phyloP scores from a whole-genome alignment of 2,797 vertebrate genomes.

The Thalassophryne amazonica region DNA sequence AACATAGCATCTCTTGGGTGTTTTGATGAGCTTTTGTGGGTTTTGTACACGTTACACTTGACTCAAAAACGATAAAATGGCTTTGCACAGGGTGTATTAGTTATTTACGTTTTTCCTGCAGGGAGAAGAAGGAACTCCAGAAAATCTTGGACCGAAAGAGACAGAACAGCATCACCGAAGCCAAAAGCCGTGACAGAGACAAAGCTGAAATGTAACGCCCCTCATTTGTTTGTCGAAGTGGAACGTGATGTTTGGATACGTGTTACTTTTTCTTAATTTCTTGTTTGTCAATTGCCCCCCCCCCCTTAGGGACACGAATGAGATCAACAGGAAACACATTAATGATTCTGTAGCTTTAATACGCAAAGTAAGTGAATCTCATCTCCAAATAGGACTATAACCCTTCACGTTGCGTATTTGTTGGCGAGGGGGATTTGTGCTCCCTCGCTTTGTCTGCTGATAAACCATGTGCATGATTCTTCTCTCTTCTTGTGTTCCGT shows the following conservation, averaged over 20 bases:
- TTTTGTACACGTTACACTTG: no score
- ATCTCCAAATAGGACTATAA: no score
- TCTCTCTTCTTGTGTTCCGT: not conserved
- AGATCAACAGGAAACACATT: slow-evolving; percentile 90
- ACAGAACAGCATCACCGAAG: slow-evolving; percentile 85
- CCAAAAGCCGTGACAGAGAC: slow-evolving; percentile 81
- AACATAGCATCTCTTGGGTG: no score
- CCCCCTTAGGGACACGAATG: slow-evolving; percentile 79
- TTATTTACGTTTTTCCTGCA: no score
- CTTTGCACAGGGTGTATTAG: not conserved
- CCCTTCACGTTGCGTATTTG: no score
- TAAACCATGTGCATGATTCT: no score
- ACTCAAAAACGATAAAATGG: no score
- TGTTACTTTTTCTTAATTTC: not conserved
- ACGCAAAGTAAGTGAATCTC: slow-evolving; percentile 74
- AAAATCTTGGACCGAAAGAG: slow-evolving; percentile 87
- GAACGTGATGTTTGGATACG: not conserved
- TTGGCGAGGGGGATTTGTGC: no score
- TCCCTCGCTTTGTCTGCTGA: no score
- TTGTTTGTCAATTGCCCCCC: not conserved
- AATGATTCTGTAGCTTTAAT: slow-evolving; percentile 82
- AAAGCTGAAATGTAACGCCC: slow-evolving; percentile 79
- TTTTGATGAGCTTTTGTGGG: no score
- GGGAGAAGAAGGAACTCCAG: slow-evolving; percentile 90
- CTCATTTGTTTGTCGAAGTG: not conserved